Percentiles rank a stretch among this genome's conserved stretches.
These are phyloP conservation scores for Trematomus loennbergii DNA, from an alignment of 2,113 vertebrate species.

Conservation along the genomic window DNA sequence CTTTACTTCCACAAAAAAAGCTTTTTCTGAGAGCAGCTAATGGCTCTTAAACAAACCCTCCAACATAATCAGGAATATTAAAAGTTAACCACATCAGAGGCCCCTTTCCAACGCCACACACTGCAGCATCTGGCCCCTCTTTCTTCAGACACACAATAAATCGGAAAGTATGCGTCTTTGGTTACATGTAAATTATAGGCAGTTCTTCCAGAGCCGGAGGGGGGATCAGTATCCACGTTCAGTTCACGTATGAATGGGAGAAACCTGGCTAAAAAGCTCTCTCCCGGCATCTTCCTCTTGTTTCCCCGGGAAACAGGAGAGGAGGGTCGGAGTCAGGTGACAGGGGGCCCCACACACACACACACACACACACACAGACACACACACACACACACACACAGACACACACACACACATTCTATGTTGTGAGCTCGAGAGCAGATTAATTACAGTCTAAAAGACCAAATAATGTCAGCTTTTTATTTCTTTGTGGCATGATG, in stretches of 20 bases:
- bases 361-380: conserved; percentile 19
- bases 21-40: not conserved
- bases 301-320: conserved; percentile 78
- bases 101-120: conserved; percentile 47
- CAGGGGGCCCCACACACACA: conserved; percentile 39
- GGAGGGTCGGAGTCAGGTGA: conserved; percentile 71
- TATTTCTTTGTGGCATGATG: conserved; percentile 32
- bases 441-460: conserved; percentile 53
- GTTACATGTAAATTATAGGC: conserved; percentile 84
- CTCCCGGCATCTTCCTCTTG: conserved; percentile 75
- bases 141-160: conserved; percentile 82
- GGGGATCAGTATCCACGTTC: conserved; percentile 78
- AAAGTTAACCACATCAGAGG: conserved; percentile 32
- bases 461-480: conserved; percentile 44
- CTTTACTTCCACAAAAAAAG: not conserved
- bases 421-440: conserved; percentile 36
- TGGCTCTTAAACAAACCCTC: conserved; percentile 17
- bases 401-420: conserved; percentile 18
- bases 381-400: conserved; percentile 8
- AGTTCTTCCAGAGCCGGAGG: conserved; percentile 70
- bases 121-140: conserved; percentile 68
- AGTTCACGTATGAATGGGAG: conserved; percentile 75
- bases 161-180: conserved; percentile 72
- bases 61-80: conserved; percentile 27
- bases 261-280: conserved; percentile 69